phyloP scores from a whole-genome alignment of 2,113 vertebrate genomes.

The Ahaetulla prasina region DNA sequence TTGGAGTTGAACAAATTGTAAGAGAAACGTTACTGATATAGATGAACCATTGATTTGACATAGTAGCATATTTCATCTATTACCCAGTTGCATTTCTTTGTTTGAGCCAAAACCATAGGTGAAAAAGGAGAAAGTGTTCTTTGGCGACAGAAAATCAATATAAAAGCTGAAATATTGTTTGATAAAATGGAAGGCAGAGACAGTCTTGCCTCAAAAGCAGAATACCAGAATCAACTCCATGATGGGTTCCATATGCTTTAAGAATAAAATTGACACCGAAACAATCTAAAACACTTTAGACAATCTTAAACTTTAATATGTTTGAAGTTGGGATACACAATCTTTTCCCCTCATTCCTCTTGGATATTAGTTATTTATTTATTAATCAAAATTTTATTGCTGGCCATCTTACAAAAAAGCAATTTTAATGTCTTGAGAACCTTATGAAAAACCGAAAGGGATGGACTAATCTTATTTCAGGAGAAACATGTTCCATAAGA shows the following conservation, averaged over 20 bases:
- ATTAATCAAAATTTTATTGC: not conserved
- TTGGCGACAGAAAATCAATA: not conserved
- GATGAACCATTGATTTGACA: not conserved
- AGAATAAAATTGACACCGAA: constrained; percentile 4
- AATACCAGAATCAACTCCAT: not conserved
- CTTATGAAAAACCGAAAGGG: not conserved
- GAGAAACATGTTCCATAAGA: not conserved
- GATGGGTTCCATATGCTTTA: not conserved
- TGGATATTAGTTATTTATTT: not conserved
- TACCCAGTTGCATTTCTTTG: not conserved
- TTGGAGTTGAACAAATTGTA: not conserved
- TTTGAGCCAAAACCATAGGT: not conserved
- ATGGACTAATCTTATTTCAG: not conserved
- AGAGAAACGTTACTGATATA: not conserved
- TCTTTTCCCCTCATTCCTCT: not conserved
- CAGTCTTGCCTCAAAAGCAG: not conserved
- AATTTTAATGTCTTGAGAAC: not conserved
- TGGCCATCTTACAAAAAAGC: not conserved
- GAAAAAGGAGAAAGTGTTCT: constrained; percentile 13
- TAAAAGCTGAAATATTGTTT: not conserved
- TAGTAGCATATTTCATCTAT: not conserved
- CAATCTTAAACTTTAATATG: not conserved
- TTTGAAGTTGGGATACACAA: not conserved
- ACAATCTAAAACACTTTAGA: not conserved
- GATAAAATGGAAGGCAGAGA: not conserved